A percentile compares a stretch with the other conserved stretches of the same genome.
These are phyloP conservation scores for Rhopilema esculentum DNA, from an alignment of 30 jellyfish, hydroid and myxozoan species.

Conservation along the genomic window DNA sequence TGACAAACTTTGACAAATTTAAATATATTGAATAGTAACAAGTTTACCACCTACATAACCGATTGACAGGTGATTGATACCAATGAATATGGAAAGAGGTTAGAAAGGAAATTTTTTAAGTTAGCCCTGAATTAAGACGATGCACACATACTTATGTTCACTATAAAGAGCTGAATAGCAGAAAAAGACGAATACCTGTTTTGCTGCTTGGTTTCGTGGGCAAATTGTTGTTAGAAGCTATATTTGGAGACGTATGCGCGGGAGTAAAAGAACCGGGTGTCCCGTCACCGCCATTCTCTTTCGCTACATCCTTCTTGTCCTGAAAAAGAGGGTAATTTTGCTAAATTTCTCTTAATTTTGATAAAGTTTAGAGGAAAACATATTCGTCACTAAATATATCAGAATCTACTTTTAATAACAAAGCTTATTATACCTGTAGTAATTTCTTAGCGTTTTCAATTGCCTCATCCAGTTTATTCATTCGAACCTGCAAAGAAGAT, in stretches of 20 bases:
- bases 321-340: slow-evolving; percentile 31
- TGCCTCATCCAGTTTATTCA: slow-evolving; percentile 63
- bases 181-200: slow-evolving; percentile 54
- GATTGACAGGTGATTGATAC: no score
- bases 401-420: background rate
- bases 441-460: slow-evolving; percentile 68
- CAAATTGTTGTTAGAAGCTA: slow-evolving; percentile 37
- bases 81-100: no score
- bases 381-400: no score
- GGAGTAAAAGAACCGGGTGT: slow-evolving; percentile 95
- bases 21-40: no score
- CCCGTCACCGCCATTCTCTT: slow-evolving; percentile 65
- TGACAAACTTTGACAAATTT: no score
- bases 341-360: no score
- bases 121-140: no score
- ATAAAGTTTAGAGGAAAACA: no score
- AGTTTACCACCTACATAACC: no score
- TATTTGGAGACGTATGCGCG: slow-evolving; percentile 75
- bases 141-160: background rate
- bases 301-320: slow-evolving; percentile 72
- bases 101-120: no score
- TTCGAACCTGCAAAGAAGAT: slow-evolving; percentile 37
- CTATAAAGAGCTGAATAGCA: background rate
- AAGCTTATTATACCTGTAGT: slow-evolving; percentile 54
- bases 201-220: slow-evolving; percentile 66